Conservation (phyloP, 2,888 invertebrate species). For the Leucozona laternaria region DNA sequence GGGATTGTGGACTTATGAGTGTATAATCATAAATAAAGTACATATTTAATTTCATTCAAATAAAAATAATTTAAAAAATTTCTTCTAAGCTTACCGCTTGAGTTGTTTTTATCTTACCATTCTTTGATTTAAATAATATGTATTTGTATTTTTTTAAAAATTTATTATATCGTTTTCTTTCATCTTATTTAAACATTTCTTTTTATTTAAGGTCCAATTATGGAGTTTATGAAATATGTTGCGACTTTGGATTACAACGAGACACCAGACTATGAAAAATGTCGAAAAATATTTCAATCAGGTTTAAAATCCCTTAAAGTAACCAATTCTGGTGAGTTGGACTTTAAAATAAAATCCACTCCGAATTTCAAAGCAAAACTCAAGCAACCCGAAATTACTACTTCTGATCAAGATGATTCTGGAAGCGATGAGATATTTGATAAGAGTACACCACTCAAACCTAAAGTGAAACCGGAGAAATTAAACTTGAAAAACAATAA, state of each 20-base stretch:
- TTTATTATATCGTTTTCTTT: not conserved
- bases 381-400: slow-evolving; percentile 30
- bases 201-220: slow-evolving; percentile 85
- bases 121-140: no score
- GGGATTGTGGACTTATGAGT: no score
- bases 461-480: slow-evolving; percentile 15
- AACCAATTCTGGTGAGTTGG: slow-evolving; percentile 86
- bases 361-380: slow-evolving; percentile 50
- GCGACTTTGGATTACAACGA: slow-evolving; percentile 88
- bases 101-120: no score
- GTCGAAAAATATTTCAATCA: slow-evolving; percentile 87
- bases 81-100: no score
- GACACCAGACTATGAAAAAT: slow-evolving; percentile 89
- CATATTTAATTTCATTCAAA: no score
- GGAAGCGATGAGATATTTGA: slow-evolving; percentile 54
- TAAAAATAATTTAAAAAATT: no score
- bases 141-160: no score
- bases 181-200: not conserved
- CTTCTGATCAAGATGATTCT: not conserved
- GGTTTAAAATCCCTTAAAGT: slow-evolving; percentile 88
- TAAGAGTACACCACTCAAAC: slow-evolving; percentile 35
- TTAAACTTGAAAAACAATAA: not conserved
- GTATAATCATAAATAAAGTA: no score
- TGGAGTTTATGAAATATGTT: slow-evolving; percentile 88
- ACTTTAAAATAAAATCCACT: slow-evolving; percentile 78